phyloP scores from a whole-genome alignment of 2,797 vertebrate genomes.

The Bovichtus variegatus region DNA sequence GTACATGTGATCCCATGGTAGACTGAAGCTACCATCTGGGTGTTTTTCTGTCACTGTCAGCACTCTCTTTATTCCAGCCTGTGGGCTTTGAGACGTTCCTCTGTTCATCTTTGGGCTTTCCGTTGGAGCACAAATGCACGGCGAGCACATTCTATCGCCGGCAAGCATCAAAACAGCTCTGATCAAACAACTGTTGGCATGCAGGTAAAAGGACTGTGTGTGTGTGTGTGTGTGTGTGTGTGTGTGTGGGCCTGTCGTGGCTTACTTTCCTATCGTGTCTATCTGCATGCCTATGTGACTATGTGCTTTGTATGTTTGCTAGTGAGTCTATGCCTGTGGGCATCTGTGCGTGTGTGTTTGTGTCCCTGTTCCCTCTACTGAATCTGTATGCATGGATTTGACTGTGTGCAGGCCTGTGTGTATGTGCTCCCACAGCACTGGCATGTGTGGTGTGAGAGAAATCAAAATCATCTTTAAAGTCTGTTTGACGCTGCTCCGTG shows the following conservation, averaged over 20 bases:
- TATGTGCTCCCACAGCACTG: constrained; percentile 6
- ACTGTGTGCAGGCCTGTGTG: neutral
- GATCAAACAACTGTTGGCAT: constrained; percentile 72
- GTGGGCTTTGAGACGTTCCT: constrained; percentile 69
- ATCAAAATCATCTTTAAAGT: constrained; percentile 74
- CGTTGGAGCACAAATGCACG: constrained; percentile 64
- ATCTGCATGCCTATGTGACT: constrained; percentile 12
- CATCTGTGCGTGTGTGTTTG: constrained; percentile 11
- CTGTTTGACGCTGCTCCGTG: constrained; percentile 47
- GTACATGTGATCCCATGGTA: constrained; percentile 64
- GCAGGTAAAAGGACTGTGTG: constrained; percentile 42
- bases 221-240: constrained; percentile 28
- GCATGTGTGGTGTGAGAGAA: constrained; percentile 59
- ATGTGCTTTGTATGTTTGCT: constrained; percentile 40
- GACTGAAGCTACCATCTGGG: constrained; percentile 60
- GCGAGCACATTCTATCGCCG: constrained; percentile 61
- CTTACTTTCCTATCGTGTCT: constrained; percentile 2
- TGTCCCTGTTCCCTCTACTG: constrained; percentile 3
- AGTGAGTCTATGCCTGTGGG: constrained; percentile 15
- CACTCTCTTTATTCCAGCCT: constrained; percentile 68
- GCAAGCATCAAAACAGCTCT: constrained; percentile 56
- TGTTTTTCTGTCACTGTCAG: constrained; percentile 70
- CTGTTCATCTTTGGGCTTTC: constrained; percentile 67
- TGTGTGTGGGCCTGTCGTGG: neutral
- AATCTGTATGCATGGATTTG: constrained; percentile 21